Conservation (phyloP, 2,888 invertebrate genomes). For the Artemia sp. region DNA sequence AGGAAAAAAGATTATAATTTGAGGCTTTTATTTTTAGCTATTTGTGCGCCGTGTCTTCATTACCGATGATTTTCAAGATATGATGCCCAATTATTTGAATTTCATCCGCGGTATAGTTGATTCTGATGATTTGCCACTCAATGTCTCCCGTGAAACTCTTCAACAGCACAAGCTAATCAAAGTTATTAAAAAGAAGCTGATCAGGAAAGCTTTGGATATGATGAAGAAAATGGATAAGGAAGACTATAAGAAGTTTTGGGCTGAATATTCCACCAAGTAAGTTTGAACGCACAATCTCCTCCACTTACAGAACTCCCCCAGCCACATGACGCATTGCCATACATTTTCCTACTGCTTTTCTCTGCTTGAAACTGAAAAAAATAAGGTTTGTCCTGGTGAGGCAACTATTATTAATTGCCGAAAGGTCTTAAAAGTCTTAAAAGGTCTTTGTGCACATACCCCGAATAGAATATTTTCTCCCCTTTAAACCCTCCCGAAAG, state of each 20-base stretch:
- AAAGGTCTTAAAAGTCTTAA: too few species aligned
- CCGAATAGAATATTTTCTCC: too few species aligned
- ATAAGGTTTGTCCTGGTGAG: too few species aligned
- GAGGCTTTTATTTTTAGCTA: constrained; percentile 36
- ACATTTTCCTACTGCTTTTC: too few species aligned
- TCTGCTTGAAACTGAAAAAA: too few species aligned
- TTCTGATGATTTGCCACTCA: constrained; percentile 93
- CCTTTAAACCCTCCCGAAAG: too few species aligned
- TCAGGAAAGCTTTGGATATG: constrained; percentile 93
- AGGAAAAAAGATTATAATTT: too few species aligned
- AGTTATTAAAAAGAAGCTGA: constrained; percentile 96
- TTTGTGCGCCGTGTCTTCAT: constrained; percentile 97
- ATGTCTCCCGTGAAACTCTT: constrained; percentile 91
- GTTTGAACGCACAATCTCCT: constrained; percentile 28
- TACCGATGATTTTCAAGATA: constrained; percentile 97
- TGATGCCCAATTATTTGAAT: constrained; percentile 92
- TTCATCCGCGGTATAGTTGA: constrained; percentile 95
- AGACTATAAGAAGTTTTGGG: constrained; percentile 88
- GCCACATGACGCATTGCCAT: too few species aligned
- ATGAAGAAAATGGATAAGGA: constrained; percentile 83
- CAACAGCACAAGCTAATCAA: constrained; percentile 98
- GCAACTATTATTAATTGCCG: too few species aligned
- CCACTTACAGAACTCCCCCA: too few species aligned
- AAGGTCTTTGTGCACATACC: too few species aligned
- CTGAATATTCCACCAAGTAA: constrained; percentile 92